phyloP scores from a whole-genome alignment of 2,797 vertebrate genomes.

The Siniperca obscura region DNA sequence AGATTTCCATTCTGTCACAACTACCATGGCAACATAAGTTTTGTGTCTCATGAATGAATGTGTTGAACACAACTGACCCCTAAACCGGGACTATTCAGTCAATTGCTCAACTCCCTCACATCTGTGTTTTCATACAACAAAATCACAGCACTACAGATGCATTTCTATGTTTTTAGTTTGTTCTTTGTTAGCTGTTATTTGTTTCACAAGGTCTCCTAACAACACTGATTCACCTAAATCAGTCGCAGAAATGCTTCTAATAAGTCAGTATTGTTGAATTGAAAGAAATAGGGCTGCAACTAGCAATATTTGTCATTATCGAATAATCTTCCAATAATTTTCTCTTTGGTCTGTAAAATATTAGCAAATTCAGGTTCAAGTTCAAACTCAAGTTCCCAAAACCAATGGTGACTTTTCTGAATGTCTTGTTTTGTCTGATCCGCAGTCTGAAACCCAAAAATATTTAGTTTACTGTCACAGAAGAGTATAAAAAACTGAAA shows the following conservation, averaged over 20 bases:
- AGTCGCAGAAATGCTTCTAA: neutral
- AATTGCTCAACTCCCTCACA: neutral
- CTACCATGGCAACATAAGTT: constrained; percentile 33
- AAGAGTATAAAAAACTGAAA: too few relatives aligned
- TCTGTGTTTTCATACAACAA: too few relatives aligned
- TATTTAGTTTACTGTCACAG: too few relatives aligned
- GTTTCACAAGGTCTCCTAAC: neutral
- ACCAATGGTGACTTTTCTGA: too few relatives aligned
- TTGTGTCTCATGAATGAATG: neutral
- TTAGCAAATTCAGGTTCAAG: too few relatives aligned
- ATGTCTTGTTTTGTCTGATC: too few relatives aligned
- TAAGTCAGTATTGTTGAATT: neutral
- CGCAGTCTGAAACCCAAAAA: too few relatives aligned
- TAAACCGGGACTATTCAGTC: constrained; percentile 25
- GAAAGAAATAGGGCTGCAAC: too few relatives aligned
- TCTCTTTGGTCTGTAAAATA: too few relatives aligned
- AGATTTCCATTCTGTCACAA: constrained; percentile 48
- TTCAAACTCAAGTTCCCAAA: too few relatives aligned
- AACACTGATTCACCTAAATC: neutral
- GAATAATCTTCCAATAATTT: too few relatives aligned
- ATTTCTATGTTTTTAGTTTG: neutral
- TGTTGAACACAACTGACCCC: neutral
- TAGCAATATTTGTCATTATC: too few relatives aligned
- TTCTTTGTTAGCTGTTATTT: neutral
- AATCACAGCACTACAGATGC: neutral